These are phyloP conservation scores for Apteryx mantelli DNA, from an alignment of 2,113 vertebrate genomes.

Conservation along the genomic window DNA sequence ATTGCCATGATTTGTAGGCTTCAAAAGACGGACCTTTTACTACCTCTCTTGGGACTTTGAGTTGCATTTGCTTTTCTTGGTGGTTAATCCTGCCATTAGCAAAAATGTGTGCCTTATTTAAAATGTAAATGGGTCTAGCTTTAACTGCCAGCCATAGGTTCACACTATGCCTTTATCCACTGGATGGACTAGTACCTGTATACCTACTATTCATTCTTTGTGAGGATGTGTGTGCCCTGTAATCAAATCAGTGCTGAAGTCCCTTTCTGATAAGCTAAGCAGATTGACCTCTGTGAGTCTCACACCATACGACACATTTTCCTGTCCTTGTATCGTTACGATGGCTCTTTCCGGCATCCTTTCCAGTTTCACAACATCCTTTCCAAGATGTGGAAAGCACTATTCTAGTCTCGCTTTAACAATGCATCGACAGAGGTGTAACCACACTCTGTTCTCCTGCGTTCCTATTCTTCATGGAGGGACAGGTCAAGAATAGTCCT, in stretches of 20 bases:
- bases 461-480: neutral
- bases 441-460: neutral
- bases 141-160: neutral
- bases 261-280: neutral
- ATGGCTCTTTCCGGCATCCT: neutral
- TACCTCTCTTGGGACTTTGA: neutral
- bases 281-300: neutral
- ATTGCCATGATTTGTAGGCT: neutral
- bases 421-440: neutral
- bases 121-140: neutral
- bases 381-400: neutral
- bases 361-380: neutral
- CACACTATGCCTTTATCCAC: neutral
- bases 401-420: neutral
- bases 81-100: neutral
- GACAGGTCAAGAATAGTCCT: neutral
- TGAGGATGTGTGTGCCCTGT: neutral
- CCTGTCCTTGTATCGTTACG: neutral
- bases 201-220: neutral
- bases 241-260: neutral
- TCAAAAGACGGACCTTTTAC: neutral
- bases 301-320: neutral
- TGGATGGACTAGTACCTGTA: neutral
- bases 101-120: neutral
- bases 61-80: neutral